Evolutionary conservation across 2,797 vertebrate species (phyloP), one percentile per base, ranked within the genome.

Genomic region (Sphenopsis melanotis): DNA sequence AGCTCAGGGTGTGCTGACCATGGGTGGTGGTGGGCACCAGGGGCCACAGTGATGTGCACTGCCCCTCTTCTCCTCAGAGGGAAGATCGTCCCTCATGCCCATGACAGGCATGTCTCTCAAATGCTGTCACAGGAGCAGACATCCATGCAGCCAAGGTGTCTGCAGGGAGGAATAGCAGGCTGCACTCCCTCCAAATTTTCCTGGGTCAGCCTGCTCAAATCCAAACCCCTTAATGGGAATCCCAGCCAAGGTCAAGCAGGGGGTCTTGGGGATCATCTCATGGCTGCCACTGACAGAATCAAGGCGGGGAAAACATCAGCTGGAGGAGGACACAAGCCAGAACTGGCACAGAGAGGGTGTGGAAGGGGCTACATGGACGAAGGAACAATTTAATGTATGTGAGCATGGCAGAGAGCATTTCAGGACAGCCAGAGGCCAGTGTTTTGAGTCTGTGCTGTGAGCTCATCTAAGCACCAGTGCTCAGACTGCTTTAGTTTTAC

Each of bases 261-360:
- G 50, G 6, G 30, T 32, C 29, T 85, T 55, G 4, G 68, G 39
- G 9, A 36, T 37, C 9, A 27, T 34, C 36, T 52, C 0, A 0
- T 80, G 47, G 27, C 36, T 87, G 57, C 47, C 57, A 34, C 36
- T 74, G 72, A 32, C 41, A 56, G 44, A 79, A 36, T 55, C 47
- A 66, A 70, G 32, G 30, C 68, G 86, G 32, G 47, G 9, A 34
- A 47, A 46, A 46, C 7, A 16, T 47, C 27, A 49, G 12, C 79
- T 80, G 44, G 53, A 79, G 66, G 27, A 68, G 46, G 30, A 22
- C 47, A 64, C 19, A 39, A 56, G 53, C 32, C 52, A 74, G 34
- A 61, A n/a, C 24, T 69, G 79, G n/a, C n/a, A 41, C 52, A 72
- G 71, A 64, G 72, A 63, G 56, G 57, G 49, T 21, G 64, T 80